Conservation (phyloP, 2,888 invertebrate species). For the Agonopterix subpropinquella region DNA sequence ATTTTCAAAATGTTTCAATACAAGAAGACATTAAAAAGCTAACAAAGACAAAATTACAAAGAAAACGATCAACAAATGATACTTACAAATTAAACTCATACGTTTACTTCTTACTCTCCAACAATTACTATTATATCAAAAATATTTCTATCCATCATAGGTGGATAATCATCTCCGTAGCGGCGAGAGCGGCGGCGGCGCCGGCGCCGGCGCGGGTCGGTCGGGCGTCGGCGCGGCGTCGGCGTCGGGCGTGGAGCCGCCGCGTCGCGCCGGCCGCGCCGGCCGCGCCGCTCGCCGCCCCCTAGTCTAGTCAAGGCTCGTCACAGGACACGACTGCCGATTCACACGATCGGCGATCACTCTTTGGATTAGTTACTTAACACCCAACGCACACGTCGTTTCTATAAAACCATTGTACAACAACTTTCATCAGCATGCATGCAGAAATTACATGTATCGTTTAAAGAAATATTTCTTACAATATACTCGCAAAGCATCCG, state of each 20-base stretch:
- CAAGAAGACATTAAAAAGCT: conserved; percentile 68
- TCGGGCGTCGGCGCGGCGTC: background rate
- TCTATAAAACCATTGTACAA: conserved; percentile 34
- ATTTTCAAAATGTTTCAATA: conserved; percentile 45
- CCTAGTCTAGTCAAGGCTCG: conserved; percentile 31
- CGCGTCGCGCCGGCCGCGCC: too few relatives aligned
- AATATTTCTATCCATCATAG: conserved; percentile 47
- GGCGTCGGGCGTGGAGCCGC: too few relatives aligned
- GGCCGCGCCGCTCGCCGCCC: conserved; percentile 7
- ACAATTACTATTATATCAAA: conserved; percentile 67
- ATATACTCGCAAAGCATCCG: conserved; percentile 46
- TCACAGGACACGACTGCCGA: conserved; percentile 27
- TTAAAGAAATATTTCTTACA: conserved; percentile 40
- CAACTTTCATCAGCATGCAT: conserved; percentile 34
- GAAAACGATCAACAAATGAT: conserved; percentile 72
- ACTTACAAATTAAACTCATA: conserved; percentile 71
- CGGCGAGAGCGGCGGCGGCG: conserved; percentile 11
- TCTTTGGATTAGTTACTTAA: conserved; percentile 58
- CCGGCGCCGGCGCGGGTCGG: conserved; percentile 9
- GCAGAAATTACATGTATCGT: conserved; percentile 42
- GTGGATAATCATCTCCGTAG: conserved; percentile 33
- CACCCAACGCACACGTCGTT: conserved; percentile 40
- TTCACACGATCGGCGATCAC: conserved; percentile 35
- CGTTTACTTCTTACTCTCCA: conserved; percentile 62
- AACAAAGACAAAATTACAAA: conserved; percentile 72